Percentiles rank a stretch among this genome's conserved stretches.
Evolutionary conservation across 2,797 vertebrate species (phyloP).

Genomic region (Phoeniculus purpureus): DNA sequence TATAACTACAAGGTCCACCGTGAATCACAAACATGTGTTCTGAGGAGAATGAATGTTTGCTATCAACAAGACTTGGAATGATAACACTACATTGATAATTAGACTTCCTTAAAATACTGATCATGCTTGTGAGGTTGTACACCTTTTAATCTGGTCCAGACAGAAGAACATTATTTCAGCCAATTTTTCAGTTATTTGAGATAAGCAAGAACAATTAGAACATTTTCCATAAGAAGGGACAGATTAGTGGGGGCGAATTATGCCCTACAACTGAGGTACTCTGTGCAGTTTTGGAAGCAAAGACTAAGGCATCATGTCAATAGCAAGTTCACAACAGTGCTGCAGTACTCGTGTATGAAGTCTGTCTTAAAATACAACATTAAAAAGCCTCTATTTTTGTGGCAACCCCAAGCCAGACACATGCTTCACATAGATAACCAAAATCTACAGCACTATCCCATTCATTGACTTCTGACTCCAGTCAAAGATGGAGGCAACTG

Average conservation of each 20-base stretch:
- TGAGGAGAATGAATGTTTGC: neutral
- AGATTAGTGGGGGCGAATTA: neutral
- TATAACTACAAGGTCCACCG: neutral
- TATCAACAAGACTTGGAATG: neutral
- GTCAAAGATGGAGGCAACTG: neutral
- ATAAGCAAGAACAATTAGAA: neutral
- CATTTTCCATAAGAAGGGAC: neutral
- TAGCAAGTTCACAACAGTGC: neutral
- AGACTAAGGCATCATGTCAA: neutral
- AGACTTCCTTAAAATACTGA: neutral
- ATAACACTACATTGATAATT: neutral
- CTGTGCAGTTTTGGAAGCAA: neutral
- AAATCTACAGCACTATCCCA: neutral
- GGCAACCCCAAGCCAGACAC: neutral
- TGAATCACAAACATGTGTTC: accelerated
- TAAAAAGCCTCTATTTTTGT: neutral
- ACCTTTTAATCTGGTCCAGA: neutral
- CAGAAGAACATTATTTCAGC: too few species aligned
- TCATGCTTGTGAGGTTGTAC: neutral
- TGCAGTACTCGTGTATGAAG: neutral
- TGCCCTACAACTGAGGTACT: neutral
- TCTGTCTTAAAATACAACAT: neutral
- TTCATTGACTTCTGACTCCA: neutral
- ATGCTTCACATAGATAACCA: neutral
- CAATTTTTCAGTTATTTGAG: neutral